Percentiles rank a stretch among this genome's conserved stretches.
phyloP scores from a whole-genome alignment of 2,888 invertebrate species.

The Torymus texanus region DNA sequence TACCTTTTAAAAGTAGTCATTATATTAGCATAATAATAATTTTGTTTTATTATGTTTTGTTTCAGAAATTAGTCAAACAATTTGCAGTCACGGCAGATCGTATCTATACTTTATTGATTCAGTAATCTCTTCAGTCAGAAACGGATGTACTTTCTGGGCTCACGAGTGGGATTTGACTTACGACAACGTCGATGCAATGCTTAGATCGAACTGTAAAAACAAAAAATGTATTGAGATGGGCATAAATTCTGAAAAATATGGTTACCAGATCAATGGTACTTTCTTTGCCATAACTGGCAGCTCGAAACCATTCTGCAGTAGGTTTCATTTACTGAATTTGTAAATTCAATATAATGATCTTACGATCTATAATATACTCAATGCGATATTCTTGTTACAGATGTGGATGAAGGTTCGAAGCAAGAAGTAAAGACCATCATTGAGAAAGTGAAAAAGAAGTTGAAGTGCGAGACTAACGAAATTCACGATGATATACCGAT shows the following conservation, averaged over 20 bases:
- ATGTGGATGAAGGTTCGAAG: not conserved
- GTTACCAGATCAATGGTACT: conserved; percentile 73
- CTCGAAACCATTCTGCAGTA: conserved; percentile 78
- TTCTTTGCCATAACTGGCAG: conserved; percentile 78
- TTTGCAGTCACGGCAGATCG: conserved; percentile 81
- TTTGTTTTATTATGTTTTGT: not conserved
- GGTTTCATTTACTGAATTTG: conserved; percentile 62
- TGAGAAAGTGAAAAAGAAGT: conserved; percentile 4
- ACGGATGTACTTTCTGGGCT: conserved; percentile 77
- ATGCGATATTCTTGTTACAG: conserved; percentile 1
- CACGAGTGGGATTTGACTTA: conserved; percentile 78
- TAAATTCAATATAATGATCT: too few relatives aligned
- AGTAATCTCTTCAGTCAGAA: conserved; percentile 72
- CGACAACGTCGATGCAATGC: conserved; percentile 74
- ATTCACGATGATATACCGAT: too few relatives aligned
- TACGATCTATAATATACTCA: not conserved
- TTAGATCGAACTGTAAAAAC: conserved; percentile 59
- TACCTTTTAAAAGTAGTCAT: too few relatives aligned
- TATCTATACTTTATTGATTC: conserved; percentile 80
- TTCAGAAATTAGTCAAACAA: conserved; percentile 76
- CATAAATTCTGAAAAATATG: conserved; percentile 74
- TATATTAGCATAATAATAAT: too few relatives aligned
- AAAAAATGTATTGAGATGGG: conserved; percentile 78
- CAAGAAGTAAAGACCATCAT: conserved; percentile 29
- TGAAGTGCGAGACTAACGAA: not conserved